Conservation (phyloP, 1,140 invertebrate species). For the Zaprionus lachaisei region DNA sequence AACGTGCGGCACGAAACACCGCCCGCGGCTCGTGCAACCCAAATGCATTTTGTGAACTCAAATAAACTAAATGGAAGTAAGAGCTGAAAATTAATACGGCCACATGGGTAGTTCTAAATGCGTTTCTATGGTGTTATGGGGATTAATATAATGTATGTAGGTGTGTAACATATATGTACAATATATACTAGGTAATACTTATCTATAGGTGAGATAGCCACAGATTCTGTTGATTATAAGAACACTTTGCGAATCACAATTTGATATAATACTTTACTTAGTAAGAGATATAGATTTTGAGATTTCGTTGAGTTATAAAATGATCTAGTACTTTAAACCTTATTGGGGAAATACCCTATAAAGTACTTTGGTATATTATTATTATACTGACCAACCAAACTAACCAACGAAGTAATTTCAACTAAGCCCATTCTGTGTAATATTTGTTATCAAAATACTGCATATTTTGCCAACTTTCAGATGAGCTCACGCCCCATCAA, state of each 20-base stretch:
- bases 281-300: not conserved
- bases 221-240: too few relatives aligned
- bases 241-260: too few relatives aligned
- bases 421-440: not conserved
- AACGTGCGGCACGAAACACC: conserved; percentile 4
- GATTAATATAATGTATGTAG: not conserved
- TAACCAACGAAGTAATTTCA: not conserved
- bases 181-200: too few relatives aligned
- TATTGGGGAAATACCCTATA: not conserved
- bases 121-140: not conserved
- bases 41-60: conserved; percentile 78
- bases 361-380: not conserved
- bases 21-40: conserved; percentile 47
- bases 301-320: too few relatives aligned
- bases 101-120: conserved; percentile 13
- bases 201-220: too few relatives aligned
- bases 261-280: not conserved
- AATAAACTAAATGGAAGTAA: conserved; percentile 78
- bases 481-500: conserved; percentile 1
- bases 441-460: not conserved
- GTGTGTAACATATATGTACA: too few relatives aligned
- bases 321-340: not conserved
- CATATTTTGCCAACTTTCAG: not conserved
- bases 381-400: not conserved
- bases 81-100: conserved; percentile 58